Evolutionary conservation across 2,113 vertebrate species (phyloP), one percentile per base, ranked within the genome.

Genomic region (Scartelaos histophorus): DNA sequence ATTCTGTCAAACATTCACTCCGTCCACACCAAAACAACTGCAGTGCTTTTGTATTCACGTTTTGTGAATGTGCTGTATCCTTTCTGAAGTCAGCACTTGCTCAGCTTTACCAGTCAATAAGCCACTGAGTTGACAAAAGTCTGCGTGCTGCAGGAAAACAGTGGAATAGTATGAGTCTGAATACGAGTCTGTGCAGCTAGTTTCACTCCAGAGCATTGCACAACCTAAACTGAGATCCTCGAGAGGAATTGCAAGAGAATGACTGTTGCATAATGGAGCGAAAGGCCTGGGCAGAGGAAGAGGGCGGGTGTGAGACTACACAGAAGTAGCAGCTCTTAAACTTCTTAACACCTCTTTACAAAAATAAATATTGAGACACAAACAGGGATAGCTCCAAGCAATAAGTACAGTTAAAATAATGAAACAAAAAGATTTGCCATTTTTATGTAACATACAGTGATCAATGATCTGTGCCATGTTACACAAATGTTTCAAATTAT

Each of bases 231-330:
- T 6, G 51, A 60, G 69, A 82, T 84, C 85, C 80, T 64, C 87
- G 85, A 71, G 71, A 85, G 54, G 84, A 85, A 82, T 84, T 83
- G 84, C 75, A 82, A 84, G 75, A 79, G 78, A 64, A 81, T 54
- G 51, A 53, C 25, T 35, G 64, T 92, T 91, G 87, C 83, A 74
- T 79, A 91, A 92, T n/a, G 35, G n/a, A 35, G 49, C 64, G 67
- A 24, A 56, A 62, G 22, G 16, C 47, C 15, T 67, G 62, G 69
- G 35, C 43, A 73, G 29, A 56, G 61, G 67, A 60, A 24, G 56
- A 22, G 11, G 3, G 46, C 21, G 7, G 29, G 81, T 69, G 71
- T 17, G 54, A 77, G 34, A n/a, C 68, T 79, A 69, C 35, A 61
- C 64, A 74, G 65, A 68, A 81, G 85, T 12, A 13, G n/a, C 46